A percentile compares a stretch with the other conserved stretches of the same genome.
phyloP scores from a whole-genome alignment of 2,113 vertebrate species.

The Dendropsophus ebraccatus region DNA sequence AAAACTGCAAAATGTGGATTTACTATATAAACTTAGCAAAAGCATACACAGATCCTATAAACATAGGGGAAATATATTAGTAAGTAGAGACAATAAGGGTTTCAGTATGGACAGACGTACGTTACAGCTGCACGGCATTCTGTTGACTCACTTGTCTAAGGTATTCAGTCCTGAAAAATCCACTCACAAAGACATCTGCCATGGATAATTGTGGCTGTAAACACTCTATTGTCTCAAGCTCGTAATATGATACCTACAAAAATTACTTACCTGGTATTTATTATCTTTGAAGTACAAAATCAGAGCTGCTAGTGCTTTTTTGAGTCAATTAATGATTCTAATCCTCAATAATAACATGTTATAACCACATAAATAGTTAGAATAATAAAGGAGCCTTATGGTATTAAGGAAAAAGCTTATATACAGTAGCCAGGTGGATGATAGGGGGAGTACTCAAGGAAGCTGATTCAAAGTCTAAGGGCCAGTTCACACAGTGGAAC shows the following conservation, averaged over 20 bases:
- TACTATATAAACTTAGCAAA: slow-evolving; percentile 45
- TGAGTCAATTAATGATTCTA: neutral
- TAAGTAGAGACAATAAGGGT: slow-evolving; percentile 20
- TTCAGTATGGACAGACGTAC: slow-evolving; percentile 17
- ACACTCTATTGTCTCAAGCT: neutral
- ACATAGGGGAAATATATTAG: slow-evolving; percentile 10
- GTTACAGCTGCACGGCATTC: slow-evolving; percentile 39
- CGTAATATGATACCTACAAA: neutral
- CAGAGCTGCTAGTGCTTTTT: neutral
- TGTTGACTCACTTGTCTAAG: slow-evolving; percentile 37
- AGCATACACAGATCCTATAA: slow-evolving; percentile 5
- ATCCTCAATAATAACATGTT: neutral
- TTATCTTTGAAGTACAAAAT: slow-evolving; percentile 21
- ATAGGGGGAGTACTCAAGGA: too few relatives aligned
- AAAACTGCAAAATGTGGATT: slow-evolving; percentile 17
- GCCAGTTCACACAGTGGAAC: too few relatives aligned
- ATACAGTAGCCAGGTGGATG: too few relatives aligned
- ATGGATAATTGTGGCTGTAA: slow-evolving; percentile 50
- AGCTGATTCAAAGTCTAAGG: too few relatives aligned
- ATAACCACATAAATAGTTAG: neutral
- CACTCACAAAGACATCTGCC: slow-evolving; percentile 51
- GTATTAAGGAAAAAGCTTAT: neutral
- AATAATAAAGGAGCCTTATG: neutral
- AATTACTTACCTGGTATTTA: slow-evolving; percentile 34
- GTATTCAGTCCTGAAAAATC: slow-evolving; percentile 35